Base-by-base conservation (phyloP, 2,797 vertebrate species). In the Aphelocoma californica region DNA sequence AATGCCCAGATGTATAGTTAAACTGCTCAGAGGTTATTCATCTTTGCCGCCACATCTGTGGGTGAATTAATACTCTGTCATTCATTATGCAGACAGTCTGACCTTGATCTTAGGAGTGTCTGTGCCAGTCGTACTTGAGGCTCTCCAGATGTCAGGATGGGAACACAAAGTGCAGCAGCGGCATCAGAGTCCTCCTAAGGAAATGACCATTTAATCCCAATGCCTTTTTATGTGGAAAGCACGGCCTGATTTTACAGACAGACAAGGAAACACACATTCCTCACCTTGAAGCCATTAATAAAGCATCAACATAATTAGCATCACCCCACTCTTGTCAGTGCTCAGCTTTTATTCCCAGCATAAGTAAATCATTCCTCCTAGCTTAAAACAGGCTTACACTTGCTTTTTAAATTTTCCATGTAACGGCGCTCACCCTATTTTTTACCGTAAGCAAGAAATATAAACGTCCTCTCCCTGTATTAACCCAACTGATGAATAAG, bases 91-190 rank as follows among this genome's bases (percentile, higher is more conserved):
- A 69, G 92, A 67, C 72, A 89, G 81, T 56, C 84, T 93, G 88
- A 77, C 96, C 97, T 97, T 97, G 97, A 92, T 94, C 93, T 96
- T 88, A 77, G 81, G 58, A 86, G 44, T n/a, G 90, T 66, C 95
- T 94, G 89, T 88, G 85, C 44, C 93, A 81, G 72, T 34, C 57
- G 73, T 78, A 53, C 78, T 67, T 91, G 84, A 79, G 81, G 80
- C 32, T 61, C 47, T 93, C 85, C 87, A 96, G 94, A 93, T 57
- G 80, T 77, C 91, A 96, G 88, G 78, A 71, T 32, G 44, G 75
- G 86, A 96, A 96, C 73, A 90, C 4, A 4, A 57, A 81, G 86
- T 96, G 53, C 90, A 92, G 81, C 89, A 56, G 67, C 79, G 91
- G 74, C 66, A 95, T 79, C 95, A 53, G 36, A 92, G 89, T 53